Conservation (phyloP, 2,888 invertebrate species). For the Eurytoma adleriae region DNA sequence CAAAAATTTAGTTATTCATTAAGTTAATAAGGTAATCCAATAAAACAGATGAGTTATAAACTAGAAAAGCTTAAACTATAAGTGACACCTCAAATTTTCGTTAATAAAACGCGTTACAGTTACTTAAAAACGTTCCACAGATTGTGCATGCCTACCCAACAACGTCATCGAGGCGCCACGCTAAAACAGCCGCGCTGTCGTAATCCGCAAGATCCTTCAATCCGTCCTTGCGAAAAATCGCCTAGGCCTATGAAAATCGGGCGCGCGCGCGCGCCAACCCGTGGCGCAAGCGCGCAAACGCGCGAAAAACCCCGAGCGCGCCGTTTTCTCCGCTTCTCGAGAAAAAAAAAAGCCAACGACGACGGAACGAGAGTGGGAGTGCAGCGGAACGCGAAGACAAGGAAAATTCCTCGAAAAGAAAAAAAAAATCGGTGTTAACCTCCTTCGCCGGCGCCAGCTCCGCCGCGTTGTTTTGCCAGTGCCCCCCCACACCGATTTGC, state of each 20-base stretch:
- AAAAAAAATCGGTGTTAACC: constrained; percentile 23
- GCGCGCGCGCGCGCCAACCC: not conserved
- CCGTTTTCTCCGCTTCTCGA: not conserved
- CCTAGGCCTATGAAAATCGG: not conserved
- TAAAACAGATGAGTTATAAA: no score
- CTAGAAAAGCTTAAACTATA: no score
- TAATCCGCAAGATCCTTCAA: constrained; percentile 23
- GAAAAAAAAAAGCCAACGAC: no score
- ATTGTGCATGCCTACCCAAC: no score
- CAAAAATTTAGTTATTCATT: no score
- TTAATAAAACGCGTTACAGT: no score
- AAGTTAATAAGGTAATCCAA: no score
- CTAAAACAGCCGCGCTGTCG: not conserved
- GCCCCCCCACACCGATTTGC: not conserved
- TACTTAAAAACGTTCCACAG: no score
- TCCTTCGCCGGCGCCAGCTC: constrained; percentile 20
- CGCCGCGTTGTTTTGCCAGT: constrained; percentile 40
- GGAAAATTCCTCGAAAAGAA: constrained; percentile 29
- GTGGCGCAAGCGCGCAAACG: not conserved
- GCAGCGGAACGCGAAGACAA: constrained; percentile 15
- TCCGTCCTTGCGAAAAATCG: constrained; percentile 46
- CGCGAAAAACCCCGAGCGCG: not conserved
- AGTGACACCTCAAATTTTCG: no score
- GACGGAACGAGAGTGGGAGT: not conserved
- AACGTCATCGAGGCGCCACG: not conserved